Conservation (phyloP, 2,113 vertebrate genomes). For the Oryzias javanicus region DNA sequence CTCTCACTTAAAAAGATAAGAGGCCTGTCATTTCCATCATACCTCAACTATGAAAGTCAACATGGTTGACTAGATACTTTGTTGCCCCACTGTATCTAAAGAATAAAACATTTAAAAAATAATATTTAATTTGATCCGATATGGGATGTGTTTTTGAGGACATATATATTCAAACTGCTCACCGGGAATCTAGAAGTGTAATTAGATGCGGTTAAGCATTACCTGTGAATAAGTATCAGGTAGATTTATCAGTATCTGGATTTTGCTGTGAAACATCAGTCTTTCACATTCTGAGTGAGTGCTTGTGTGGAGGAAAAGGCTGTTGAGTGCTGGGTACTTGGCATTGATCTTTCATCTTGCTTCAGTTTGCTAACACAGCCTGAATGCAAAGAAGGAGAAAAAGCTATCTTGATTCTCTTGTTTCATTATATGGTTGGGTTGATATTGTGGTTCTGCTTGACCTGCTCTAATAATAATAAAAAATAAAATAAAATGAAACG, state of each 20-base stretch:
- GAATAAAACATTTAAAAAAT: too few relatives aligned
- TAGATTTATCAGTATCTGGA: constrained; percentile 10
- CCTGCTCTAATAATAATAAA: constrained; percentile 14
- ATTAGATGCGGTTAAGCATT: neutral
- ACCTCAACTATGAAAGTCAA: too few relatives aligned
- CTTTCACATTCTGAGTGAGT: constrained; percentile 2
- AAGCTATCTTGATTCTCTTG: neutral
- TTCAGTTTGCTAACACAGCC: neutral
- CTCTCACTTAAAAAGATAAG: too few relatives aligned
- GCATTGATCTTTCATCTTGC: neutral
- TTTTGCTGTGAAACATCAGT: constrained; percentile 25
- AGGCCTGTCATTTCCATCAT: too few relatives aligned
- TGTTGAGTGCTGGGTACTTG: neutral
- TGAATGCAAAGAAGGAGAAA: constrained; percentile 1
- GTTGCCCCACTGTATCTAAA: too few relatives aligned
- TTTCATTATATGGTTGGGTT: constrained; percentile 7
- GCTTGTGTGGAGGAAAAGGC: neutral
- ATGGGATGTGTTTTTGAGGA: too few relatives aligned
- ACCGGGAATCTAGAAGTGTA: neutral
- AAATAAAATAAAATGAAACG: neutral
- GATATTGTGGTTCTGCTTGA: neutral
- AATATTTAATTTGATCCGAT: too few relatives aligned
- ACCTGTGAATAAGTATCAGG: neutral
- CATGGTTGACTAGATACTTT: too few relatives aligned
- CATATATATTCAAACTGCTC: too few relatives aligned